These are phyloP conservation scores for Euclidia mi DNA, from an alignment of 2,888 invertebrate species.

Conservation along the genomic window DNA sequence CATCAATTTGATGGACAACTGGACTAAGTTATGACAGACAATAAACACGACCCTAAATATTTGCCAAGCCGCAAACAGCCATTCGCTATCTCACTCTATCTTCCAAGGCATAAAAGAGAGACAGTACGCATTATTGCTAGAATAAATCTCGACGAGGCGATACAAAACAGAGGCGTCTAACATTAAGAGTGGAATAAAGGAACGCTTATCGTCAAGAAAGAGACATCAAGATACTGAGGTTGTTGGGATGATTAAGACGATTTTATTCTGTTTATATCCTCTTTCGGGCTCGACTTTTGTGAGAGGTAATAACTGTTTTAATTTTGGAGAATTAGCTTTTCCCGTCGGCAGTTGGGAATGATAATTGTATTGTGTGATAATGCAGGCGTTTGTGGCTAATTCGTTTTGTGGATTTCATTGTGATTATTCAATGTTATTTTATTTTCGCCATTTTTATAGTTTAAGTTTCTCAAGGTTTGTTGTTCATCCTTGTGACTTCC, in stretches of 20 bases:
- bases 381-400: no score
- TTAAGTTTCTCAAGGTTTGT: no score
- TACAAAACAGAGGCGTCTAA: slow-evolving; percentile 37
- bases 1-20: slow-evolving; percentile 23
- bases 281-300: slow-evolving; percentile 9
- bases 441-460: no score
- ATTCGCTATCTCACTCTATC: slow-evolving; percentile 11
- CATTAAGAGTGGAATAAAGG: slow-evolving; percentile 37
- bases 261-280: slow-evolving; percentile 12
- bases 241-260: slow-evolving; percentile 21
- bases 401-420: no score
- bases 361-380: no score
- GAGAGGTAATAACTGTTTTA: no score
- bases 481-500: no score
- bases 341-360: no score
- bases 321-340: no score
- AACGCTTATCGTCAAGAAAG: slow-evolving; percentile 14
- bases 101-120: slow-evolving; percentile 1
- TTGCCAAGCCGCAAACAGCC: slow-evolving; percentile 9
- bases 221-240: slow-evolving; percentile 18
- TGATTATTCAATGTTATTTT: no score
- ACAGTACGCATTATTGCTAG: slow-evolving; percentile 22
- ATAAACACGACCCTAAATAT: slow-evolving; percentile 16
- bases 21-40: slow-evolving; percentile 19
- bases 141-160: slow-evolving; percentile 37